Evolutionary conservation across 1,140 invertebrate species (phyloP).

Genomic region (Zaprionus africanus): DNA sequence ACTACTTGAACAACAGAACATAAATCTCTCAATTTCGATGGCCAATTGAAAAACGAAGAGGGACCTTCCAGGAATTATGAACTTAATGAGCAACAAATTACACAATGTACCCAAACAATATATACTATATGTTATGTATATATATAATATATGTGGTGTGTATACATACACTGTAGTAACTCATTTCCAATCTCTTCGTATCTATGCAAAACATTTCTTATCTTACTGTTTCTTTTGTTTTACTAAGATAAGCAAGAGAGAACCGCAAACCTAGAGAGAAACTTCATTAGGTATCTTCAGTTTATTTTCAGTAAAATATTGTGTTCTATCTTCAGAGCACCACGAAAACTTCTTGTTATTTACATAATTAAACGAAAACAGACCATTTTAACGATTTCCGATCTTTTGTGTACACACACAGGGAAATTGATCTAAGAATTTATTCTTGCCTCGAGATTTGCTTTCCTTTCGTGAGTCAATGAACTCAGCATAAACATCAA

Average conservation of each 20-base stretch:
- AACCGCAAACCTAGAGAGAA: slow-evolving; percentile 1
- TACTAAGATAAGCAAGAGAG: slow-evolving; percentile 14
- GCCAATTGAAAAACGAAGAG: neutral
- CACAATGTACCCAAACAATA: neutral
- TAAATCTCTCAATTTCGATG: neutral
- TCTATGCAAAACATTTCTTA: slow-evolving; percentile 32
- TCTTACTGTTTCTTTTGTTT: slow-evolving; percentile 8
- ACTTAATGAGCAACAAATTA: neutral
- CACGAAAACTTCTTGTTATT: neutral
- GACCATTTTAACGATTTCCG: neutral
- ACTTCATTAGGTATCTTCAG: neutral
- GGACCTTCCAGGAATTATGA: neutral
- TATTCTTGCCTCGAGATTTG: neutral
- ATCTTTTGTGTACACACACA: neutral
- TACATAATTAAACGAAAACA: slow-evolving; percentile 5
- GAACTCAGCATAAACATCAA: slow-evolving; percentile 14
- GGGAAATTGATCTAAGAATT: neutral
- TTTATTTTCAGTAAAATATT: neutral
- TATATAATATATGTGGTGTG: neutral
- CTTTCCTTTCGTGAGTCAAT: slow-evolving; percentile 12
- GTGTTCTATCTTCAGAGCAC: neutral
- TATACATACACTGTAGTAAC: neutral
- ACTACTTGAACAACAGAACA: neutral
- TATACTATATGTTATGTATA: neutral
- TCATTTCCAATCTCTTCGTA: neutral